Base-by-base conservation (phyloP, 2,113 vertebrate species). In the Alectura lathami region DNA sequence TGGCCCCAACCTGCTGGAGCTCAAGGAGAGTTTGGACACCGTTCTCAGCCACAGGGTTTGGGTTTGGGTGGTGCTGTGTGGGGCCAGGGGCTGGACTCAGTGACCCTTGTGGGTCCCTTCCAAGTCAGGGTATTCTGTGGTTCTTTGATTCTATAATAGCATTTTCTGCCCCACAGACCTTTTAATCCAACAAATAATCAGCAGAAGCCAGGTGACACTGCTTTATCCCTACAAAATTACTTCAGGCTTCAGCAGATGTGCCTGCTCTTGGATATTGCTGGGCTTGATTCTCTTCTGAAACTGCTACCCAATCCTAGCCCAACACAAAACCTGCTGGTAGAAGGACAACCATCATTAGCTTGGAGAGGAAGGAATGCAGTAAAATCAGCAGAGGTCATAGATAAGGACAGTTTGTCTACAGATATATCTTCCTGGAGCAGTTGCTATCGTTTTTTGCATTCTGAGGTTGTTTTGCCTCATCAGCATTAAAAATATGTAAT, bases 391-490 rank as follows among this genome's bases (percentile, higher is more conserved):
- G 30, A 77, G n/a, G n/a, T n/a, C n/a, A n/a, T n/a, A n/a, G 32
- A 69, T 47, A 27, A 81, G 40, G 47, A 40, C 72, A 64, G 54
- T 77, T 63, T 86, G 16, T 80, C 68, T 90, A 76, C 68, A 88
- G 47, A 84, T 86, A 72, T 10, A 86, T 51, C 64, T 34, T 88
- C 5, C 48, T 83, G 82, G 30, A 57, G 75, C 64, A 72, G 89
- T 94, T 93, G 90, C 93, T 84, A 93, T 88, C 86, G 91, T 91
- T 96, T 96, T 93, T n/a, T 36, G 66, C 53, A 64, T 86, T 94
- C 72, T 74, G 75, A 70, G 30, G 54, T 26, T 70, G 63, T 91
- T 95, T 88, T 86, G 86, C 81, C 3, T 15, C 73, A 88, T 96
- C 93, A 90, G 80, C 80, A 38, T 73, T 93, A 53, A 82, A 91